A percentile compares a stretch with the other conserved stretches of the same genome.
phyloP scores from a whole-genome alignment of 1,140 invertebrate species.

The Drosophila tsacasi region DNA sequence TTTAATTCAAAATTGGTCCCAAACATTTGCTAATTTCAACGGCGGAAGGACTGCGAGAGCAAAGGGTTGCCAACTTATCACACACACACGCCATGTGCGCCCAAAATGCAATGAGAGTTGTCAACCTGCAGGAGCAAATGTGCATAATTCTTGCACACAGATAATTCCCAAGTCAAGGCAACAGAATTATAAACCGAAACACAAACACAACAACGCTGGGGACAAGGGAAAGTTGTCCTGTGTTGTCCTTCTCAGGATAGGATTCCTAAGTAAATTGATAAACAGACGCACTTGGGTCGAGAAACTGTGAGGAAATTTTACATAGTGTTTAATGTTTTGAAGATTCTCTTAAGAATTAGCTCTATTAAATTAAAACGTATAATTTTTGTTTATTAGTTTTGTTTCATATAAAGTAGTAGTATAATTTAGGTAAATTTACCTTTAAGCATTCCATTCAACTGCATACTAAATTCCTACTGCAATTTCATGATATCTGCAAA shows the following conservation, averaged over 20 bases:
- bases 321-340: neutral
- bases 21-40: slow-evolving; percentile 61
- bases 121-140: slow-evolving; percentile 71
- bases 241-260: slow-evolving; percentile 6
- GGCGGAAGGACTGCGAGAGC: slow-evolving; percentile 3
- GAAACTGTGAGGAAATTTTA: slow-evolving; percentile 11
- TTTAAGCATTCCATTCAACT: too few relatives aligned
- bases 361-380: too few relatives aligned
- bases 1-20: slow-evolving; percentile 58
- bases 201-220: slow-evolving; percentile 38
- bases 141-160: slow-evolving; percentile 71
- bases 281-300: slow-evolving; percentile 33
- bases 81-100: slow-evolving; percentile 54
- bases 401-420: too few relatives aligned
- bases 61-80: slow-evolving; percentile 36
- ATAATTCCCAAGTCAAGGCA: slow-evolving; percentile 56
- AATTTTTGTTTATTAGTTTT: too few relatives aligned
- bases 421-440: too few relatives aligned
- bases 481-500: too few relatives aligned
- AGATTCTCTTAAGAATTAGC: neutral
- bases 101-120: slow-evolving; percentile 54
- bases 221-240: slow-evolving; percentile 33
- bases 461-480: too few relatives aligned
- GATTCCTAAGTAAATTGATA: slow-evolving; percentile 62
- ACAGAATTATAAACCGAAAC: slow-evolving; percentile 56